Evolutionary conservation across 2,113 vertebrate species (phyloP).

Genomic region (Anhinga anhinga): DNA sequence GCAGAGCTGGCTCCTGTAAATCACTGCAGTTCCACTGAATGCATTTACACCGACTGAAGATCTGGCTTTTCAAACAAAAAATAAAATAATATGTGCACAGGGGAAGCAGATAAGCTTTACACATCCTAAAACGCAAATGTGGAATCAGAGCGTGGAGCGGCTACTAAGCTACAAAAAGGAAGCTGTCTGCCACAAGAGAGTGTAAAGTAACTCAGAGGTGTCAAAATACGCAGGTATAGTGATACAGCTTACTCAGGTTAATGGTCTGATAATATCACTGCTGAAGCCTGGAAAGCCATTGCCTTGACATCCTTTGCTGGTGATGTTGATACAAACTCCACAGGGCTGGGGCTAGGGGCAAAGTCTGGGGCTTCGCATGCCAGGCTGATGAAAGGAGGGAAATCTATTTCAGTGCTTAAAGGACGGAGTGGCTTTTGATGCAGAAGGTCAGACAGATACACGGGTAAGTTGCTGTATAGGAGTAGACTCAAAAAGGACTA

Average conservation of each 20-base stretch:
- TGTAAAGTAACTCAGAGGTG: neutral
- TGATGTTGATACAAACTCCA: neutral
- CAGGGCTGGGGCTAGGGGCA: neutral
- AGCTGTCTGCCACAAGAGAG: neutral
- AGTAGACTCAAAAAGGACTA: neutral
- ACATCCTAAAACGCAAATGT: neutral
- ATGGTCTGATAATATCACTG: conserved; percentile 51
- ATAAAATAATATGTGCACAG: neutral
- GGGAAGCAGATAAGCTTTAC: conserved; percentile 30
- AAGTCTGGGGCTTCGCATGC: neutral
- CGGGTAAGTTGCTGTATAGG: neutral
- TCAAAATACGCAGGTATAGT: neutral
- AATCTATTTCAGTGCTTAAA: conserved; percentile 51
- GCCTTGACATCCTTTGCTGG: neutral
- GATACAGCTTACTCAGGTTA: conserved; percentile 26
- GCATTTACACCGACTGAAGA: neutral
- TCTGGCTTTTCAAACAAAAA: neutral
- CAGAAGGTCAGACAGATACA: conserved; percentile 51
- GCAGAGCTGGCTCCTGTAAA: neutral
- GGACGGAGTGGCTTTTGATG: conserved; percentile 16
- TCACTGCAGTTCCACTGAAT: neutral
- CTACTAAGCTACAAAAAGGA: neutral
- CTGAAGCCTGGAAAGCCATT: neutral
- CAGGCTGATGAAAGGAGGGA: conserved; percentile 34
- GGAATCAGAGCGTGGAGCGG: neutral